These are phyloP conservation scores for Neelides folsomi DNA, from an alignment of 2,888 invertebrate genomes.

Conservation along the genomic window DNA sequence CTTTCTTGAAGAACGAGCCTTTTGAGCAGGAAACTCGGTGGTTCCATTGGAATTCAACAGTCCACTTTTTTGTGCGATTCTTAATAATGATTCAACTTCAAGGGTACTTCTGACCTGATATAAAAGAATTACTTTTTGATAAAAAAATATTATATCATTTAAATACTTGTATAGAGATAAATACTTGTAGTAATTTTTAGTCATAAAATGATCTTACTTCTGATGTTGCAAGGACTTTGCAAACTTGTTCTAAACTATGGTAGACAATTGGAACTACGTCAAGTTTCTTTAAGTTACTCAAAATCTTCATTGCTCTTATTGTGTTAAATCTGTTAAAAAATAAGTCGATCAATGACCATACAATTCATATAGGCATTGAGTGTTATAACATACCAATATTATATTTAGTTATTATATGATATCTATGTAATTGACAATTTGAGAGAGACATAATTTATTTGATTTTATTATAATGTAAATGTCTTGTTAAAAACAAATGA, in stretches of 20 bases:
- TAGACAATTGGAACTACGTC: slow-evolving; percentile 26
- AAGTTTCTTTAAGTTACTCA: not conserved
- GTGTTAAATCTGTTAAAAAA: too few relatives aligned
- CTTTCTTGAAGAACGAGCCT: slow-evolving; percentile 32
- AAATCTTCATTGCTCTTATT: too few relatives aligned
- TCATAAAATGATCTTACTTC: slow-evolving; percentile 15
- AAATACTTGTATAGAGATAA: not conserved
- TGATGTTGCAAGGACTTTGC: slow-evolving; percentile 18
- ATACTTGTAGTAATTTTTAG: not conserved
- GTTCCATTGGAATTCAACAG: slow-evolving; percentile 17
- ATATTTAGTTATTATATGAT: too few relatives aligned
- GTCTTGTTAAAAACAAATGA: too few relatives aligned
- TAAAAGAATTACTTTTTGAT: not conserved
- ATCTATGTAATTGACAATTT: too few relatives aligned
- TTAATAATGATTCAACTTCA: slow-evolving; percentile 24
- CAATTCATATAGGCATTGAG: too few relatives aligned
- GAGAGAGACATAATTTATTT: too few relatives aligned
- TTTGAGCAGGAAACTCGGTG: slow-evolving; percentile 2
- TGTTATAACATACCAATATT: too few relatives aligned
- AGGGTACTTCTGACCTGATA: slow-evolving; percentile 18
- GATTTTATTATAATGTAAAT: too few relatives aligned
- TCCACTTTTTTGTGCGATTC: slow-evolving; percentile 20
- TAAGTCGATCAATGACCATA: too few relatives aligned
- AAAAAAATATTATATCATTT: not conserved
- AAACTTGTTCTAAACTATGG: slow-evolving; percentile 24